A percentile compares a stretch with the other conserved stretches of the same genome.
Evolutionary conservation across 2,113 vertebrate genomes (phyloP).

Genomic region (Leptodactylus fuscus): DNA sequence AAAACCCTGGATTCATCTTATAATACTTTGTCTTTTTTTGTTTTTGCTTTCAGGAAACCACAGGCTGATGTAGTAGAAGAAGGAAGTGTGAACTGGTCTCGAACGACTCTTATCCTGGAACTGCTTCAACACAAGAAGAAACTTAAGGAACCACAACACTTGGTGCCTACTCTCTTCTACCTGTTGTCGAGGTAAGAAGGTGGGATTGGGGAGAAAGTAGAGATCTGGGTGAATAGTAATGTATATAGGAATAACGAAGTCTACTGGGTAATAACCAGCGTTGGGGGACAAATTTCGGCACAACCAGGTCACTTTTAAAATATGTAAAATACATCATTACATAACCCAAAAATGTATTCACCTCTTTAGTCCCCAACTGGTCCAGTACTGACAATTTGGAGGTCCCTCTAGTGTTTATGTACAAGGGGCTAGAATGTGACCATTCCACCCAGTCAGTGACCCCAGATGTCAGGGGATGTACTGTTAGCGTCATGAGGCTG

Average conservation of each 20-base stretch:
- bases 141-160: conserved; percentile 77
- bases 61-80: conserved; percentile 69
- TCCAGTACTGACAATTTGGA: no score
- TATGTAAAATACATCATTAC: no score
- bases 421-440: no score
- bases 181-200: conserved; percentile 84
- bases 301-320: no score
- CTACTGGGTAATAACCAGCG: not conserved
- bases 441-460: no score
- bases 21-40: not conserved
- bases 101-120: conserved; percentile 90
- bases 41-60: conserved; percentile 82
- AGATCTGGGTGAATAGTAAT: not conserved
- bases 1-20: no score
- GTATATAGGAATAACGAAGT: not conserved
- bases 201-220: not conserved
- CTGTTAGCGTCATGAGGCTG: no score
- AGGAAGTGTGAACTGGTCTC: conserved; percentile 80
- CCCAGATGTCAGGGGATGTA: no score
- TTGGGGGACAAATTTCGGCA: no score
- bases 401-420: no score
- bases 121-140: conserved; percentile 98
- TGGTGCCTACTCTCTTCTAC: conserved; percentile 88
- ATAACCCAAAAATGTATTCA: no score
- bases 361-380: no score